Percentiles rank a stretch among this genome's conserved stretches.
These are phyloP conservation scores for Drosophila setosimentum DNA, from an alignment of 2,888 invertebrate genomes.

Conservation along the genomic window DNA sequence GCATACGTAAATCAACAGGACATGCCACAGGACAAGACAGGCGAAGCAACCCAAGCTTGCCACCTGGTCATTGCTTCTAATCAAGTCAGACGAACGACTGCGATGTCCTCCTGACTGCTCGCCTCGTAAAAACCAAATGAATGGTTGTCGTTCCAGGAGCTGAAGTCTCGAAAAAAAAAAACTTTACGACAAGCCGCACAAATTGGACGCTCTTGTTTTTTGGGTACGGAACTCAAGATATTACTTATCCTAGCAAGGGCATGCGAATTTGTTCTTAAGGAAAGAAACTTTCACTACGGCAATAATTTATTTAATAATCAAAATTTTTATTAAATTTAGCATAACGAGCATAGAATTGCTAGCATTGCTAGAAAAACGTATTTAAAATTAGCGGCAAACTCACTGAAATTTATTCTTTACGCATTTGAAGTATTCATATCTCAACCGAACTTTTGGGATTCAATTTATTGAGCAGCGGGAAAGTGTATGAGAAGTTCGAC, in stretches of 20 bases:
- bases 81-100: slow-evolving; percentile 54
- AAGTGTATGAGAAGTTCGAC: slow-evolving; percentile 30
- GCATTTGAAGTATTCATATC: not conserved
- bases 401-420: not conserved
- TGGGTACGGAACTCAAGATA: slow-evolving; percentile 27
- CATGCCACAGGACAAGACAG: slow-evolving; percentile 62
- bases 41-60: slow-evolving; percentile 36
- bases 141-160: slow-evolving; percentile 51
- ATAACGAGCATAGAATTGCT: not conserved
- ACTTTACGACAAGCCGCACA: slow-evolving; percentile 80
- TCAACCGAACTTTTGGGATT: not conserved
- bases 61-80: slow-evolving; percentile 67
- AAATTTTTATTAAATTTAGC: rapidly evolving
- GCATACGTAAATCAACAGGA: slow-evolving; percentile 75
- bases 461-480: not conserved
- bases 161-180: slow-evolving; percentile 54
- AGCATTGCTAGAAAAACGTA: not conserved
- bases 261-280: not conserved
- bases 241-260: slow-evolving; percentile 1
- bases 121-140: slow-evolving; percentile 77
- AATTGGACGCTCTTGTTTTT: slow-evolving; percentile 70
- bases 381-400: not conserved
- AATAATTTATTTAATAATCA: not conserved
- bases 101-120: slow-evolving; percentile 52
- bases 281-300: not conserved